These are phyloP conservation scores for Pemphigus obesinymphae DNA, from an alignment of 1,140 invertebrate genomes.

Conservation along the genomic window DNA sequence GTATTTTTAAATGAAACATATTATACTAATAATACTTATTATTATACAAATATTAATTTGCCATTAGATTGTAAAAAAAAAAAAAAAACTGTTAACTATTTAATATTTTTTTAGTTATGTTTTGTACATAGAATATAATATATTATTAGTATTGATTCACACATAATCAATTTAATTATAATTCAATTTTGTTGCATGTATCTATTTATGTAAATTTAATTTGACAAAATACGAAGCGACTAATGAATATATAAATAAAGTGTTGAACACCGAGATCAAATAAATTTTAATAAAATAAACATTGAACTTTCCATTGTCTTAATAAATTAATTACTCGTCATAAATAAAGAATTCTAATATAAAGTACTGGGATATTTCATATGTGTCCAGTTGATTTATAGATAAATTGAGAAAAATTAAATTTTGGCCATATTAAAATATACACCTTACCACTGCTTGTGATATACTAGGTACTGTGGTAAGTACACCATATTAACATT, in stretches of 20 bases:
- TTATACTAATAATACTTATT: slow-evolving; percentile 14
- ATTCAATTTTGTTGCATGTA: background rate
- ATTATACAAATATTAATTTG: slow-evolving; percentile 34
- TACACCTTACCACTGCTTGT: no score
- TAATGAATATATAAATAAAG: background rate
- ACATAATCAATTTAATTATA: background rate
- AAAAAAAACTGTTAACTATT: slow-evolving; percentile 33
- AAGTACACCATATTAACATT: no score
- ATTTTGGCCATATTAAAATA: no score
- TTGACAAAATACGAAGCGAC: background rate
- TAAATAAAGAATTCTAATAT: no score
- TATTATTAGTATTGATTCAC: background rate
- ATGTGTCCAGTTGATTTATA: no score
- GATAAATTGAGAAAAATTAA: no score
- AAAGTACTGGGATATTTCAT: no score
- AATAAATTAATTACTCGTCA: no score
- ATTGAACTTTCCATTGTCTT: no score
- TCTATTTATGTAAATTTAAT: background rate
- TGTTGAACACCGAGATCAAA: background rate
- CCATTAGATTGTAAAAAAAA: slow-evolving; percentile 38
- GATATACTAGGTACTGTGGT: no score
- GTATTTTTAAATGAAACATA: slow-evolving; percentile 14
- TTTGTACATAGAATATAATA: slow-evolving; percentile 37
- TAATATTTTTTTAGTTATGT: slow-evolving; percentile 39
- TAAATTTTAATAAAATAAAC: background rate